Evolutionary conservation across 2,888 invertebrate species (phyloP).

Genomic region (Eupithecia pulchellata): DNA sequence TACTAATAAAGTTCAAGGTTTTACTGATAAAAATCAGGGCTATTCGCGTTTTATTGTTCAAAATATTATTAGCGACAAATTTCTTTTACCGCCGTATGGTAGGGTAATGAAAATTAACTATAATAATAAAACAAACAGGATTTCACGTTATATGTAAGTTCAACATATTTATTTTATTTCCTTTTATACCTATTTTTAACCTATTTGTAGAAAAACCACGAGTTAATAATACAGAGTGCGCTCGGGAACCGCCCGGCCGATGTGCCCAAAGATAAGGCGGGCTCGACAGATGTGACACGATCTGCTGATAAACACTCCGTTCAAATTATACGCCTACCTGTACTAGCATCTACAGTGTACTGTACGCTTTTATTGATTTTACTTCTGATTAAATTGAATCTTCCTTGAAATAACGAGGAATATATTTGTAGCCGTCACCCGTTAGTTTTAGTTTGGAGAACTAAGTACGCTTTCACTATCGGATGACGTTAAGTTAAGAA

Average conservation of each 20-base stretch:
- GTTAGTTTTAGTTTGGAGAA: slow-evolving; percentile 17
- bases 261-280: slow-evolving; percentile 41
- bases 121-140: too few species aligned
- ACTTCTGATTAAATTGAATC: slow-evolving; percentile 31
- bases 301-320: slow-evolving; percentile 32
- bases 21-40: too few species aligned
- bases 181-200: too few species aligned
- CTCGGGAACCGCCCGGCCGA: slow-evolving; percentile 22
- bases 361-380: slow-evolving; percentile 24
- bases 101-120: too few species aligned
- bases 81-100: too few species aligned
- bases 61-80: too few species aligned
- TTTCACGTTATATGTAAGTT: too few species aligned
- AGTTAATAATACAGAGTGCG: slow-evolving; percentile 3
- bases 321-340: slow-evolving; percentile 33
- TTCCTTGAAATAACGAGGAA: neutral
- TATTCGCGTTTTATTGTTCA: too few species aligned
- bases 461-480: too few species aligned
- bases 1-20: too few species aligned
- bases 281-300: slow-evolving; percentile 43
- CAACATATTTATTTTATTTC: too few species aligned
- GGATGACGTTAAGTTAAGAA: too few species aligned
- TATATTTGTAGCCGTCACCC: neutral
- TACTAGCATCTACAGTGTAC: neutral
- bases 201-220: neutral